Base-by-base conservation (phyloP, 2,113 vertebrate species). In the Anser cygnoides region DNA sequence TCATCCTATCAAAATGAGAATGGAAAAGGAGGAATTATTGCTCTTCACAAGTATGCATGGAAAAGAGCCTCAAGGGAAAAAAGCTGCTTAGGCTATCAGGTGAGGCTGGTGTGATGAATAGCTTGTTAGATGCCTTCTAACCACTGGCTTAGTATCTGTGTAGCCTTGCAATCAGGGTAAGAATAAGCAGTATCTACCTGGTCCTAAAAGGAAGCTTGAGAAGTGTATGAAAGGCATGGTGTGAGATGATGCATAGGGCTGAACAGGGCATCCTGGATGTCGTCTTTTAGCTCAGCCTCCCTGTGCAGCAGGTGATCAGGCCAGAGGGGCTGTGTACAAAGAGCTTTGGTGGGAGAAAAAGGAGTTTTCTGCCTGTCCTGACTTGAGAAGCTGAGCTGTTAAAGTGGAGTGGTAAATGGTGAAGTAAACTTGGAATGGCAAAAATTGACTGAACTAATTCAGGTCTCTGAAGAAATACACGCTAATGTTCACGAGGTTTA, bases 321-420 rank as follows among this genome's bases (percentile, higher is more conserved):
- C 25, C 17, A 13, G 65, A 73, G 28, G 55, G 55, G 10, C 37
- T 79, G 49, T 18, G 17, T 46, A 11, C 11, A 41, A 46, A 43
- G 22, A 49, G 10, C 29, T 67, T 72, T 26, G 13, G 21, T 23
- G 43, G 12, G 43, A 73, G 31, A 22, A 73, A 85, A 70, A 57
- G 22, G 31, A 57, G 13, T 20, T 2, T 0, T 35, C 15, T 4
- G 61, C 10, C 29, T 3, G 0, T 41, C 61, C 50, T 33, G 50
- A 15, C 50, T 66, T 61, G 20, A n/a, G 62, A 61, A 83, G 70
- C 18, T 75, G 66, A 72, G 55, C 25, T 61, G 23, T 50, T 33
- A 68, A 63, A 31, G 59, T 77, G 44, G 57, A 16, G 43, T 29
- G 28, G 28, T 29, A 29, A 55, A 29, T 55, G 54, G 16, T 57